phyloP scores from a whole-genome alignment of 2,888 invertebrate genomes.

The Lordiphosa fenestrarum region DNA sequence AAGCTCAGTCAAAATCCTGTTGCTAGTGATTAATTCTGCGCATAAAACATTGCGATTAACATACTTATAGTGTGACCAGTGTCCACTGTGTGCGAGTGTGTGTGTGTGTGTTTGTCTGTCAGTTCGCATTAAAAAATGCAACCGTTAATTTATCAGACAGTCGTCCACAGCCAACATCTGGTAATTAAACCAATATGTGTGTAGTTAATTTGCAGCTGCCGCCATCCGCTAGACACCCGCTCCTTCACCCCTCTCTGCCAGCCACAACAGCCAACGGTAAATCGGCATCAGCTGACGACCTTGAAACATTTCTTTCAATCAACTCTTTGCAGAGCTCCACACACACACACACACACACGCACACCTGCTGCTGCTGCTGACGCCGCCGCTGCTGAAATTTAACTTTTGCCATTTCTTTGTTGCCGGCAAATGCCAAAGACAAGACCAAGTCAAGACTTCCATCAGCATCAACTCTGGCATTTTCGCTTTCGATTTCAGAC shows the following conservation, averaged over 20 bases:
- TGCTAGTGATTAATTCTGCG: slow-evolving; percentile 57
- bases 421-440: slow-evolving; percentile 62
- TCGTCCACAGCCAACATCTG: slow-evolving; percentile 43
- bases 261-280: background rate
- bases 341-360: slow-evolving; percentile 9
- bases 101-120: slow-evolving; percentile 40
- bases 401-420: slow-evolving; percentile 68
- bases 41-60: slow-evolving; percentile 55
- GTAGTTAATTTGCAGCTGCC: slow-evolving; percentile 39
- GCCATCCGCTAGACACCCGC: slow-evolving; percentile 10
- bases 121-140: slow-evolving; percentile 61
- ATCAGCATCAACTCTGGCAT: slow-evolving; percentile 54
- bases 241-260: background rate
- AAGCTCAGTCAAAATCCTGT: slow-evolving; percentile 66
- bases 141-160: slow-evolving; percentile 70
- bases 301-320: slow-evolving; percentile 63
- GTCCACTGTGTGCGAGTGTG: slow-evolving; percentile 7
- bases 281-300: slow-evolving; percentile 50
- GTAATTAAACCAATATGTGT: slow-evolving; percentile 63
- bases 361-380: slow-evolving; percentile 9
- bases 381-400: slow-evolving; percentile 38
- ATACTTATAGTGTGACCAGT: slow-evolving; percentile 20
- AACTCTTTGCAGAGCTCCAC: slow-evolving; percentile 13
- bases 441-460: slow-evolving; percentile 28
- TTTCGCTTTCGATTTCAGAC: slow-evolving; percentile 43